These are phyloP conservation scores for Toxostoma redivivum DNA, from an alignment of 2,113 vertebrate genomes.

Conservation along the genomic window DNA sequence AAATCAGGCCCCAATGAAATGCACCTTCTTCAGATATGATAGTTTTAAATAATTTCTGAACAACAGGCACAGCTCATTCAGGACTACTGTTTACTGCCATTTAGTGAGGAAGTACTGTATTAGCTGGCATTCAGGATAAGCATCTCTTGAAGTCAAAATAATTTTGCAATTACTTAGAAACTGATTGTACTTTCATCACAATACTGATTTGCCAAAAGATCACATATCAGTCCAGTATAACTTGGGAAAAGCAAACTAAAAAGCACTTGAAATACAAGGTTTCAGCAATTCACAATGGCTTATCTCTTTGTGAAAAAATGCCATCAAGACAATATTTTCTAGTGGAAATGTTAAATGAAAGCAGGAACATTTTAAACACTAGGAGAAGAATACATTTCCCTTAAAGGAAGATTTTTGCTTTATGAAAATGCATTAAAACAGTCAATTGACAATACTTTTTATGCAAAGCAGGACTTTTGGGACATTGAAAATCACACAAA, in stretches of 20 bases:
- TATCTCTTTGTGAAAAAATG: background rate
- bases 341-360: constrained; percentile 8
- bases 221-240: background rate
- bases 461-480: background rate
- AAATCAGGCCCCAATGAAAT: background rate
- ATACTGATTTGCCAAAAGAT: background rate
- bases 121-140: constrained; percentile 25
- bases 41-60: background rate
- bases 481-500: background rate
- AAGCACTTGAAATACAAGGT: background rate
- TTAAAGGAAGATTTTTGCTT: background rate
- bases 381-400: background rate
- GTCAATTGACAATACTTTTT: background rate
- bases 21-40: background rate
- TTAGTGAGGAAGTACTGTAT: background rate
- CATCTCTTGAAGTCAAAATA: constrained; percentile 16
- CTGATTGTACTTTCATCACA: constrained; percentile 1
- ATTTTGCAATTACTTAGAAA: constrained; percentile 23
- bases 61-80: background rate
- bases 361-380: background rate
- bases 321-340: background rate
- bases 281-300: background rate
- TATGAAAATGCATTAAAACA: background rate
- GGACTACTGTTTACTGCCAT: background rate
- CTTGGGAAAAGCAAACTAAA: background rate